A percentile compares a stretch with the other conserved stretches of the same genome.
Evolutionary conservation across 2,888 invertebrate genomes (phyloP).

Genomic region (Miltochrista miniata): DNA sequence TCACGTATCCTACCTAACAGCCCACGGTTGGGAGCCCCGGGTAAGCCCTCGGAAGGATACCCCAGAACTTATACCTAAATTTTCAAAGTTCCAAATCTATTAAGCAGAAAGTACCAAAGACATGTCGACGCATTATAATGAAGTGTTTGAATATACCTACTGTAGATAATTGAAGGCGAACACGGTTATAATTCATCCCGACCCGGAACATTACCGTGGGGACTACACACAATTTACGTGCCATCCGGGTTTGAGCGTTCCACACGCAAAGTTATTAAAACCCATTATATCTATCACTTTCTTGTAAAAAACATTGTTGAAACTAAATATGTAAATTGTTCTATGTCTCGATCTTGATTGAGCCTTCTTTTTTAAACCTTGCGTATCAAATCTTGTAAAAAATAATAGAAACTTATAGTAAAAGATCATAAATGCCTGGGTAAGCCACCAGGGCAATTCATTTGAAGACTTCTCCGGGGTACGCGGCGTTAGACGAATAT

Average conservation of each 20-base stretch:
- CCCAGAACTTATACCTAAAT: too few species aligned
- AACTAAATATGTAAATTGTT: not conserved
- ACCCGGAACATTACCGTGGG: slow-evolving; percentile 1
- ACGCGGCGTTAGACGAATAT: not conserved
- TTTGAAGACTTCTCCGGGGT: not conserved
- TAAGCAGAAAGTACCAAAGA: not conserved
- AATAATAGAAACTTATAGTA: too few species aligned
- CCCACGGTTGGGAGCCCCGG: too few species aligned
- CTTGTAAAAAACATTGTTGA: not conserved
- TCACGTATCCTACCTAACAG: too few species aligned
- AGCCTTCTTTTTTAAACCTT: too few species aligned
- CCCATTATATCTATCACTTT: not conserved
- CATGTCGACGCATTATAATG: not conserved
- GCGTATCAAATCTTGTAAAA: too few species aligned
- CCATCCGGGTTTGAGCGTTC: slow-evolving; percentile 1
- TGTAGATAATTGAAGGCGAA: not conserved
- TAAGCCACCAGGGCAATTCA: too few species aligned
- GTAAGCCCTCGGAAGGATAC: too few species aligned
- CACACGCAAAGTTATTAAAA: not conserved
- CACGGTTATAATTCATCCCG: not conserved
- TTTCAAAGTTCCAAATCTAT: too few species aligned
- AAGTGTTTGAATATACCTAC: not conserved
- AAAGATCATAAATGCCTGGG: too few species aligned
- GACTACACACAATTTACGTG: not conserved
- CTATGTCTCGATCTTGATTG: too few species aligned